Evolutionary conservation across 2,797 vertebrate species (phyloP), one percentile per base, ranked within the genome.

Genomic region (Gymnoscopelus braueri): DNA sequence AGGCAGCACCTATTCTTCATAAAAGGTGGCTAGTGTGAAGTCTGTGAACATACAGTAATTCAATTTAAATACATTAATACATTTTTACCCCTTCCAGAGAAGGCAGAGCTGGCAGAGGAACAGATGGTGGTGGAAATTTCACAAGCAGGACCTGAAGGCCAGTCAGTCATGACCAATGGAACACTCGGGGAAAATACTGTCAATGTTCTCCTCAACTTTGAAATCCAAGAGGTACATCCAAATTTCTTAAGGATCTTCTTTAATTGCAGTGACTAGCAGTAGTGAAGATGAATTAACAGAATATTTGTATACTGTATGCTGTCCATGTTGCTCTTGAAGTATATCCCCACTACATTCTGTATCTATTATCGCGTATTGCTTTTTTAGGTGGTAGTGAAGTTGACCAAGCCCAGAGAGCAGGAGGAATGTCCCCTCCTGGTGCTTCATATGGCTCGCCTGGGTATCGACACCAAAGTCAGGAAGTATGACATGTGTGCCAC

Each of bases 171-270:
- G 12, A 63, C 60, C 51, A 84, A 77, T 2, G 81, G 77, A 75
- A 57, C 14, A 11, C 35, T 57, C 29, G 70, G 71, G 23, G 92
- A 95, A 70, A 94, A 96, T 70, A 66, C 87, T 2, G 57, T 96
- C 80, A 96, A 92, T 50, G 58, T 98, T 54, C 91, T 96, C 2
- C 92, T 99, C 35, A 94, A 95, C 84, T 97, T 99, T 88, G 95
- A 98, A 94, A 95, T 99, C 68, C 95, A 94, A 88, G 92, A 98
- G 96, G 98, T 98, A 48, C 9, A 0, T 35, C 29, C n/a, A 61
- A 44, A 44, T 44, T 44, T 8, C 39, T 44, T 44, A 44, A 44
- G 39, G 39, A 8, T 44, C 39, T 44, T 8, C 39, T 44, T 7
- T 44, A 44, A 44, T 44, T 0, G 7, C 39, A 44, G 35, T 39